phyloP scores from a whole-genome alignment of 1,140 invertebrate species.

The Augochlora pura region DNA sequence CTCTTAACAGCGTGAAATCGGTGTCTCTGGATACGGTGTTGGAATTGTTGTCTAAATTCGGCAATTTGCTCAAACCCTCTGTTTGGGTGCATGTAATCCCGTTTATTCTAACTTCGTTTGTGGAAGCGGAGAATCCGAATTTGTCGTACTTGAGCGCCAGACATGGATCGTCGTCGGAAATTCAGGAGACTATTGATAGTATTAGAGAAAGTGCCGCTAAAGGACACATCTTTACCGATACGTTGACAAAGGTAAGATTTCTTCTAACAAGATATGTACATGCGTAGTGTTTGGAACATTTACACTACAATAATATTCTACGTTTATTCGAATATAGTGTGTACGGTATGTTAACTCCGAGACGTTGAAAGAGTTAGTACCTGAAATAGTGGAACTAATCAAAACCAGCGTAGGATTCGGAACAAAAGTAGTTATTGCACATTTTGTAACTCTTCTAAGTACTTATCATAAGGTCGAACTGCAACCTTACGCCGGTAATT shows the following conservation, averaged over 20 bases:
- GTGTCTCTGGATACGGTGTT: conserved; percentile 92
- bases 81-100: conserved; percentile 89
- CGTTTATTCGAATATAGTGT: conserved; percentile 83
- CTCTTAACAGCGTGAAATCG: conserved; percentile 88
- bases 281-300: background rate
- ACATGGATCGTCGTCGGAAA: conserved; percentile 83
- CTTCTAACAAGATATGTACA: background rate
- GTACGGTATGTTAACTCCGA: conserved; percentile 90
- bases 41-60: conserved; percentile 90
- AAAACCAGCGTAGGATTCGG: conserved; percentile 90
- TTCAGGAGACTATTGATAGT: conserved; percentile 88
- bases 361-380: conserved; percentile 89
- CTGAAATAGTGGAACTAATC: conserved; percentile 90
- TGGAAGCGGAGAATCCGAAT: conserved; percentile 90
- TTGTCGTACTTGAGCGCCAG: conserved; percentile 90
- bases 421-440: conserved; percentile 91
- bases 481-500: conserved; percentile 83
- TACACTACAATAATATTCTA: conserved; percentile 24
- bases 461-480: conserved; percentile 81
- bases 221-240: conserved; percentile 92
- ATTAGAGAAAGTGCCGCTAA: conserved; percentile 88
- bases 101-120: conserved; percentile 90
- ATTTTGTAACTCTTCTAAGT: conserved; percentile 90
- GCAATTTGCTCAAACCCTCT: conserved; percentile 89
- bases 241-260: conserved; percentile 82